Evolutionary conservation across 2,797 vertebrate species (phyloP).

Genomic region (Enteromius argenteus): DNA sequence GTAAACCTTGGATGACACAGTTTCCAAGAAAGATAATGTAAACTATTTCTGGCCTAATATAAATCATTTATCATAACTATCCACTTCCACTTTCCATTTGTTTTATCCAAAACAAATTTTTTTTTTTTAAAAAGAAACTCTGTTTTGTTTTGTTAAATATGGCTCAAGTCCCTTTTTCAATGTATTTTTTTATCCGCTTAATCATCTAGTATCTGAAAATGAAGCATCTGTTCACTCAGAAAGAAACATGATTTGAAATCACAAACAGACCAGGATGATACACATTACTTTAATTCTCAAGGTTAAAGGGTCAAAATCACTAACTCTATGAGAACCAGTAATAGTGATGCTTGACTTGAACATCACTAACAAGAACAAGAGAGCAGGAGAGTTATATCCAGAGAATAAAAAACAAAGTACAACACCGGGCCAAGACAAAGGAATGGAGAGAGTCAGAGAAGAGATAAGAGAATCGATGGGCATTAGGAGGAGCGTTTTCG

Average conservation of each 20-base stretch:
- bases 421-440: background rate
- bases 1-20: slow-evolving; percentile 3
- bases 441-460: slow-evolving; percentile 1
- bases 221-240: background rate
- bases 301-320: background rate
- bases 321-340: background rate
- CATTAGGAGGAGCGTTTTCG: slow-evolving; percentile 17
- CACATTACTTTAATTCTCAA: background rate
- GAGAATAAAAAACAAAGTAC: background rate
- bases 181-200: background rate
- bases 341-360: background rate
- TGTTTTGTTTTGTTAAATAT: background rate
- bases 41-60: background rate
- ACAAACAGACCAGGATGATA: background rate
- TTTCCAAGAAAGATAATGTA: slow-evolving; percentile 22
- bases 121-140: background rate
- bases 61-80: background rate
- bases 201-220: background rate
- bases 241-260: background rate
- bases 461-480: slow-evolving; percentile 42
- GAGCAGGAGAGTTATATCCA: background rate
- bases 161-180: background rate
- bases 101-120: background rate
- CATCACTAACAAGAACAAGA: background rate
- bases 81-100: background rate